Conservation (phyloP, 2,888 invertebrate species). For the Epicampocera succincta region DNA sequence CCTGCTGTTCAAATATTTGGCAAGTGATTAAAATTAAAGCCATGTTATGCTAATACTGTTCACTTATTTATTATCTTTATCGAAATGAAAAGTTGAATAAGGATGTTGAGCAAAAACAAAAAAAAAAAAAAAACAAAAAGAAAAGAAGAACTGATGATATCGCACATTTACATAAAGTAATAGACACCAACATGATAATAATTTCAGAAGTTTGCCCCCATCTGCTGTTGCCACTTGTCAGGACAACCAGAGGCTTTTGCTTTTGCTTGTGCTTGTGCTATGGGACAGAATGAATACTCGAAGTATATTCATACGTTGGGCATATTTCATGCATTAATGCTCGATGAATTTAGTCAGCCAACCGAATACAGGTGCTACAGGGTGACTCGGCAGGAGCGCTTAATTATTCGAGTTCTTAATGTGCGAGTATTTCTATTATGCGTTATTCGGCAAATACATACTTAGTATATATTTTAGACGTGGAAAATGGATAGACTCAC, state of each 20-base stretch:
- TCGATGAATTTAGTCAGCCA: slow-evolving; percentile 44
- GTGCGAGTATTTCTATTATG: too few relatives aligned
- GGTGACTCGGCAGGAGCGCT: neutral
- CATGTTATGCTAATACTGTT: slow-evolving; percentile 65
- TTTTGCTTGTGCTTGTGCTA: too few relatives aligned
- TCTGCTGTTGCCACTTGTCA: slow-evolving; percentile 23
- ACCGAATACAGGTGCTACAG: slow-evolving; percentile 4
- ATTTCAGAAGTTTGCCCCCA: slow-evolving; percentile 51
- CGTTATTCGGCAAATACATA: too few relatives aligned
- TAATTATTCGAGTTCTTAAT: too few relatives aligned
- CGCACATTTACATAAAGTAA: slow-evolving; percentile 69
- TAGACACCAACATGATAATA: slow-evolving; percentile 70
- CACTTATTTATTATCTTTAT: slow-evolving; percentile 57
- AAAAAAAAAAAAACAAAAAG: too few relatives aligned
- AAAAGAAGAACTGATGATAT: slow-evolving; percentile 62
- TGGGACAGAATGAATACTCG: neutral
- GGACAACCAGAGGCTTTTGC: slow-evolving; percentile 4
- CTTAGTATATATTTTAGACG: too few relatives aligned
- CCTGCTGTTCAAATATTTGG: slow-evolving; percentile 70
- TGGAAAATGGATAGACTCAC: too few relatives aligned
- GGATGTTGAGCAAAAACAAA: slow-evolving; percentile 5
- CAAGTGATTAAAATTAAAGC: slow-evolving; percentile 73
- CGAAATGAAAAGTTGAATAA: slow-evolving; percentile 49
- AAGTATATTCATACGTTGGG: slow-evolving; percentile 16
- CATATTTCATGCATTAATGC: slow-evolving; percentile 68